These are phyloP conservation scores for Pachyuromys duprasi DNA, from an alignment of 2,797 vertebrate genomes.

Conservation along the genomic window DNA sequence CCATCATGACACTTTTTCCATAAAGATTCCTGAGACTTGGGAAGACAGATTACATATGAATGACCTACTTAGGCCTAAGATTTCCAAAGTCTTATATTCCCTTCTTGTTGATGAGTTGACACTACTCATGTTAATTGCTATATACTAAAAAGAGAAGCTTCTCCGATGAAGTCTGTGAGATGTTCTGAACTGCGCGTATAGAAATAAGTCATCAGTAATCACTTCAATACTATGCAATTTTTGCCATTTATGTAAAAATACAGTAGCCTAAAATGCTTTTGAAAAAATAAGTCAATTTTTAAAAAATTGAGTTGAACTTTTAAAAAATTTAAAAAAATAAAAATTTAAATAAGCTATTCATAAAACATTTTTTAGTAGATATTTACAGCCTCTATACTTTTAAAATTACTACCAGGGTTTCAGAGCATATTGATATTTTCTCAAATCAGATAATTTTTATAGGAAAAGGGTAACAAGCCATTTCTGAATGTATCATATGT, in stretches of 20 bases:
- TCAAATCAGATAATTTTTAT: not conserved
- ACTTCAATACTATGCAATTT: not conserved
- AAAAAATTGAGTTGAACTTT: too few species aligned
- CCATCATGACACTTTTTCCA: not conserved
- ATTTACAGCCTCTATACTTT: slow-evolving; percentile 40
- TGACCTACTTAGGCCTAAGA: not conserved
- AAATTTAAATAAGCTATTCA: slow-evolving; percentile 68
- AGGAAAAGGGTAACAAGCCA: not conserved
- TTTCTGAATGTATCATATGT: not conserved
- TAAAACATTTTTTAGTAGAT: slow-evolving; percentile 65
- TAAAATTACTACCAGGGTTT: slow-evolving; percentile 54
- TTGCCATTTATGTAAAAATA: slow-evolving; percentile 57
- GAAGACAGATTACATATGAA: not conserved
- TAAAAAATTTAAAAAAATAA: not conserved
- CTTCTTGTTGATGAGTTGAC: not conserved
- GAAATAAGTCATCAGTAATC: not conserved
- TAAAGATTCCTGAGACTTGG: not conserved
- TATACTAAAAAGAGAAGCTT: not conserved
- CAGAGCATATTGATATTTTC: slow-evolving; percentile 44
- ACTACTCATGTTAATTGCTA: not conserved
- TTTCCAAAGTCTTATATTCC: not conserved
- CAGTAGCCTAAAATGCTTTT: not conserved
- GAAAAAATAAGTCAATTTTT: not conserved
- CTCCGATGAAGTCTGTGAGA: not conserved
- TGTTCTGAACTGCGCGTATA: not conserved